Evolutionary conservation across 1,140 invertebrate species (phyloP), one percentile per base, ranked within the genome.

Genomic region (Cotesia vestalis): DNA sequence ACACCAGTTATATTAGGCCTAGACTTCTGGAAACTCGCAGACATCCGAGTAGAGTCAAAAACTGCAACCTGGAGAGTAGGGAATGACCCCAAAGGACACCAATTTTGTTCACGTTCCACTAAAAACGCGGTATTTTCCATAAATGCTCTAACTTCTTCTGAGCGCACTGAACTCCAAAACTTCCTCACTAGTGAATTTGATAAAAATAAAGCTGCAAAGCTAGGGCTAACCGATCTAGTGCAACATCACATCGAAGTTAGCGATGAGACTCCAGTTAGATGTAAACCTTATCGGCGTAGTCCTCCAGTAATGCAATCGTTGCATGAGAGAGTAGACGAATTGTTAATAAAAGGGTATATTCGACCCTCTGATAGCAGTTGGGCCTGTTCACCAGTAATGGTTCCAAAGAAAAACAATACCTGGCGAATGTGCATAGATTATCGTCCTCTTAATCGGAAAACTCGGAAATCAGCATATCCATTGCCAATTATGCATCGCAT

Each of bases 171-270:
- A 27, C 27, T 27, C 3, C 27, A 27, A 27, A 27, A 27, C 27
- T 27, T 27, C 3, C 27, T 27, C 27, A 27, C 27, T 27, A 27
- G 27, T 27, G 27, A 27, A 27, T 27, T 27, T 3, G 27, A 27
- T 27, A 27, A 27, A 27, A 27, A 27, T 27, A 27, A 27, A 27
- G 2, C 27, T 27, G 27, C 27, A 27, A 27, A 27, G 1, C 27
- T 27, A 27, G 27, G 27, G 27, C 1, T 27, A 1, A 73, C 72
- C 2, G 6, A 69, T 40, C 51, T 73, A 17, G 57, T 73, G 1
- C n/a, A 73, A 69, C 72, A 69, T 27, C 34, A 69, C 4, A 73
- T 73, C 46, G 66, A 73, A 62, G 20, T 69, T 12, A 63, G 46
- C 17, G 59, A 71, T 36, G 35, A 20, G 11, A 71, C 70, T 8